Evolutionary conservation across 2,113 vertebrate genomes (phyloP), one percentile per base, ranked within the genome.

Genomic region (Lepisosteus oculatus): DNA sequence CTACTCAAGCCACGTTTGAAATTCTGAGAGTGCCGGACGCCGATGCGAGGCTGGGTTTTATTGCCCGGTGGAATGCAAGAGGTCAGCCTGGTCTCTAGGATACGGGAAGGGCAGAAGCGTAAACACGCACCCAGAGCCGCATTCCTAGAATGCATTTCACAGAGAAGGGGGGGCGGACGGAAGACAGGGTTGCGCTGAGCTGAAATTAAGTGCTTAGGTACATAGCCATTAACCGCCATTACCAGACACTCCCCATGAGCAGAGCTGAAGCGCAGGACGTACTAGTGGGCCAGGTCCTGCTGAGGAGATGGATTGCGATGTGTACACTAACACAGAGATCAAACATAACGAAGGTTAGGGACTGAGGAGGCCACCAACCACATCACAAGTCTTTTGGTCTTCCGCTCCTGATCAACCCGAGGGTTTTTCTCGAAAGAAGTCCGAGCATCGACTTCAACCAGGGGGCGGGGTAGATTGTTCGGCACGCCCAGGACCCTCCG

Each of bases 81-180:
- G 85, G 82, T 85, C 88, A 83, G 83, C 82, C 83, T 43, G 67
- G 84, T 83, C 83, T 84, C 90, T 73, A 51, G 82, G 90, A 87
- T 80, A 90, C 76, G 0, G 2, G 15, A 78, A 75, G 83, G 85
- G 72, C 82, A 88, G 87, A 87, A 90, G 86, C 74, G 65, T 80
- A 76, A 83, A 78, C 79, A 87, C 74, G 79, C 77, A 83, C 82
- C 76, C 74, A 54, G 73, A 73, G 78, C 84, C 88, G 82, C 87
- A 83, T 94, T 95, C 93, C 86, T 92, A 80, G 83, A 81, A 85
- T 90, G 80, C 77, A 72, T 8, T 68, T 77, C 57, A 75, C 1
- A 29, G 81, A 77, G 7, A 4, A 78, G 82, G 74, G 85, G 8
- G 83, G 83, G 8, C 87, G 84, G 75, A 59, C 73, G 78, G 81